These are phyloP conservation scores for Malurus elegans DNA, from an alignment of 2,113 vertebrate species.

Conservation along the genomic window DNA sequence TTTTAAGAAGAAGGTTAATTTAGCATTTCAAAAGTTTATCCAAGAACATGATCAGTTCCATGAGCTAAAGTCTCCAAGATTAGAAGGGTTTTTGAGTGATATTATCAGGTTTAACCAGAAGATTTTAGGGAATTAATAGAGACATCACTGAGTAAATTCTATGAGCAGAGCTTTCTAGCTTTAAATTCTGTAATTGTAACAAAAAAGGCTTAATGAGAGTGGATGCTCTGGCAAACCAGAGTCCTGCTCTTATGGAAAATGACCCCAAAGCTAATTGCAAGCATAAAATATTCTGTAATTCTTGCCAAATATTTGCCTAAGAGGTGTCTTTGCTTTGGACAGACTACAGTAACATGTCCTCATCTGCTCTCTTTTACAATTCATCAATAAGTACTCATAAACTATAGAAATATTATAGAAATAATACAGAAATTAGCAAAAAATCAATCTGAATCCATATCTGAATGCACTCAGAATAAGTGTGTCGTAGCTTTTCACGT, in stretches of 20 bases:
- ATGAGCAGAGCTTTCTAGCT: not conserved
- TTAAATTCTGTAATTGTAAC: not conserved
- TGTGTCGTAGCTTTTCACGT: not conserved
- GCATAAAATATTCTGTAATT: not conserved
- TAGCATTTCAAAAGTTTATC: not conserved
- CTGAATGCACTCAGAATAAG: not conserved
- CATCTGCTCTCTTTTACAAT: not conserved
- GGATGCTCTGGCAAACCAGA: not conserved
- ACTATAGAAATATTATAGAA: not conserved
- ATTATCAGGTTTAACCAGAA: not conserved
- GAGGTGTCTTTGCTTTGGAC: not conserved
- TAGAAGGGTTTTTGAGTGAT: not conserved
- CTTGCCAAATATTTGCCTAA: not conserved
- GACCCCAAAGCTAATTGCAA: not conserved
- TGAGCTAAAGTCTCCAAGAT: not conserved
- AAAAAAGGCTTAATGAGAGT: not conserved
- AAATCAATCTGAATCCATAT: not conserved
- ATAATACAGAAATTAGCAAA: not conserved
- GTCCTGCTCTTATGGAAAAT: not conserved
- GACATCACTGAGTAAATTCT: not conserved
- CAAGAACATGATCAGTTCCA: not conserved
- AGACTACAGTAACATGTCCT: not conserved
- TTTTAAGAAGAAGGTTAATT: slow-evolving; percentile 10
- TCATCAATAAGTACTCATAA: not conserved
- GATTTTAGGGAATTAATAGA: not conserved